Conservation (phyloP, 2,113 vertebrate species). For the Aegypius monachus region DNA sequence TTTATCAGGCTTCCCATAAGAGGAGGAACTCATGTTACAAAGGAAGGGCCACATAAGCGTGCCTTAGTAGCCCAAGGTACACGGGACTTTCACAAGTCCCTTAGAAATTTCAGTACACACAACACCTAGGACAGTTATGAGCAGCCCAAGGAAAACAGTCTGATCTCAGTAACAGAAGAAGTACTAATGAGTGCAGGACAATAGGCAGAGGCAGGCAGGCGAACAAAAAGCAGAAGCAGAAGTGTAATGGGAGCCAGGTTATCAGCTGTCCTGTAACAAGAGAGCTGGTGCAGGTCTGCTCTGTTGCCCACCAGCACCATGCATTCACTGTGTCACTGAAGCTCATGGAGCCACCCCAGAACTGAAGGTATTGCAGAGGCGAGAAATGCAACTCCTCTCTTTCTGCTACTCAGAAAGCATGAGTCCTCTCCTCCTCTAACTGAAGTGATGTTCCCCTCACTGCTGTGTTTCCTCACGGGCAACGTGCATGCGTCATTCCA, state of each 20-base stretch:
- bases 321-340: not conserved
- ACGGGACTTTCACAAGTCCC: not conserved
- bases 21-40: conserved; percentile 27
- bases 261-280: not conserved
- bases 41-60: not conserved
- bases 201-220: not conserved
- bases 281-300: not conserved
- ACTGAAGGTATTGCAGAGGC: not conserved
- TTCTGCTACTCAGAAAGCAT: not conserved
- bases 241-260: not conserved
- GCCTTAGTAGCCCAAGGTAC: not conserved
- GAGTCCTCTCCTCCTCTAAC: not conserved
- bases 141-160: not conserved
- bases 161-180: not conserved
- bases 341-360: not conserved
- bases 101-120: not conserved
- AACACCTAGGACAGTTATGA: not conserved
- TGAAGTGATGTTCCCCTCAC: not conserved
- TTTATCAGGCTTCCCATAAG: not conserved
- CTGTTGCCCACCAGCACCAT: not conserved
- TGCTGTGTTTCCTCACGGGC: not conserved
- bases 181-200: not conserved
- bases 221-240: conserved; percentile 6
- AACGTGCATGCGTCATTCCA: not conserved
- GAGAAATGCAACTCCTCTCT: not conserved